Evolutionary conservation across 2,113 vertebrate species (phyloP), one percentile per base, ranked within the genome.

Genomic region (Calidris pugnax): DNA sequence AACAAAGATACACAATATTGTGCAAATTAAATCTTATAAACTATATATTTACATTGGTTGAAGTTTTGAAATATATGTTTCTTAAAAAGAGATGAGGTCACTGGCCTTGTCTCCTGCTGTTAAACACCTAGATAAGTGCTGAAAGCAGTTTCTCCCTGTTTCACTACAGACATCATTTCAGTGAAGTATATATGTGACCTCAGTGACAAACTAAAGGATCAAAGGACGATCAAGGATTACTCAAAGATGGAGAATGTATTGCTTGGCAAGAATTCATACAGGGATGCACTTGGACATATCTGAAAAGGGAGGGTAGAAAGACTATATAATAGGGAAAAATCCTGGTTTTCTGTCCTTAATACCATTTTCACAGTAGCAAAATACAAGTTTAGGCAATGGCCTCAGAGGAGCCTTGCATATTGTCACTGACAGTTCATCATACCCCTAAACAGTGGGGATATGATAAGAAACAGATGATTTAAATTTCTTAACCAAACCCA

Each of bases 401-500:
- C 94, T 96, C 94, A 87, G 76, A 88, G 87, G 84, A 95, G 84
- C 50, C 23, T 60, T 97, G 96, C 24, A 6, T 96, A 69, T 88
- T 97, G 91, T 97, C 97, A 95, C 78, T 96, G 93, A 89, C 95
- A 96, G 85, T 94, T 97, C 95, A 96, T 98, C 94, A 95, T 90
- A 90, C 75, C 59, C 85, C 87, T 85, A 86, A 96, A 90, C 86
- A 96, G 79, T 74, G 21, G 37, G 73, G 48, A 55, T 96, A 43
- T 97, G 96, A 97, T 97, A 98, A 96, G 93, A 97, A 98, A 92
- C 97, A 98, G 97, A 97, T 97, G 92, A 97, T 96, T 87, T 32
- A 35, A 91, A 95, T 97, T 97, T 97, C 89, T 95, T 95, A 96
- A 97, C 87, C 75, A 97, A 97, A 97, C 91, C 95, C 87, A 93